These are phyloP conservation scores for Ptilonorhynchus violaceus DNA, from an alignment of 2,113 vertebrate species.

Conservation along the genomic window DNA sequence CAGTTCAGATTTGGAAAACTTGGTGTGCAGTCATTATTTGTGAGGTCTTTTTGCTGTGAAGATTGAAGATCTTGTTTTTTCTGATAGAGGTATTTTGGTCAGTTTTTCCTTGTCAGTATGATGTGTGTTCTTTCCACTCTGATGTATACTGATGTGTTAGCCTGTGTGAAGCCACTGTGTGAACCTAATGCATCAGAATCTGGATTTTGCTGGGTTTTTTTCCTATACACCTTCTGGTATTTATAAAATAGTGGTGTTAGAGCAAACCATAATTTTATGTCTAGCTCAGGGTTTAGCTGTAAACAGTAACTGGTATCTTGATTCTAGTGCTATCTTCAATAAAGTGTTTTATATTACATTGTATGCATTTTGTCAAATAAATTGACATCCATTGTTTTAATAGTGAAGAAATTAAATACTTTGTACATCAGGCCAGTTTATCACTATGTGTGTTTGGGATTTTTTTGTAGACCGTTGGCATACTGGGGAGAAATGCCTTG, in stretches of 20 bases:
- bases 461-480: conserved; percentile 64
- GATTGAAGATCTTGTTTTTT: not conserved
- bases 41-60: not conserved
- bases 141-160: not conserved
- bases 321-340: not conserved
- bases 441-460: not conserved
- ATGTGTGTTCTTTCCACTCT: not conserved
- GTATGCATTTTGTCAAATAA: not conserved
- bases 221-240: not conserved
- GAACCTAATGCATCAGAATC: not conserved
- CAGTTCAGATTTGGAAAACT: not conserved
- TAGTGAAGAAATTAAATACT: not conserved
- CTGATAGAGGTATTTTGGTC: not conserved
- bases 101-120: not conserved
- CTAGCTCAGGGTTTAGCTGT: not conserved
- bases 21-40: not conserved
- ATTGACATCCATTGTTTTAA: not conserved
- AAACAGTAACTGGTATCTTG: not conserved
- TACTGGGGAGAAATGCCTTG: conserved; percentile 75
- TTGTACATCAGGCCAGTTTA: not conserved
- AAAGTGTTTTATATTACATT: not conserved
- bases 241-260: not conserved
- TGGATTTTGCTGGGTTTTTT: not conserved
- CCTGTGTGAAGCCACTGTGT: not conserved
- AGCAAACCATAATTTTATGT: not conserved